A percentile compares a stretch with the other conserved stretches of the same genome.
Conservation (phyloP, 2,113 vertebrate species). For the Haemorhous mexicanus region DNA sequence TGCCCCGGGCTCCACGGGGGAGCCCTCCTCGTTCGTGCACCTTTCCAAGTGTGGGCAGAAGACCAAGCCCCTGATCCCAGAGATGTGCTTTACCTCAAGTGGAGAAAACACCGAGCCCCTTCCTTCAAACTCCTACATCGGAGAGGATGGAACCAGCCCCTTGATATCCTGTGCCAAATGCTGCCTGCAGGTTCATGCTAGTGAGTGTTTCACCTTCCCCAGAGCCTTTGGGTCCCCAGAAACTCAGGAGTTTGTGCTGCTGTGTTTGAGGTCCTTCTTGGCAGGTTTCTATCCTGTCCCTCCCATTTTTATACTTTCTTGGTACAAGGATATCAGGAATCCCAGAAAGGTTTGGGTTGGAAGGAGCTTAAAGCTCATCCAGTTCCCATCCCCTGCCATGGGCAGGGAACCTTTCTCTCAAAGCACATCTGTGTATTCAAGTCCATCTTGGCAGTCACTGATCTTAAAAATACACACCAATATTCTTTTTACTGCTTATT, state of each 20-base stretch:
- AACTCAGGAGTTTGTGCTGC: background rate
- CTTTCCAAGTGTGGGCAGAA: slow-evolving; percentile 73
- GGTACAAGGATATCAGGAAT: background rate
- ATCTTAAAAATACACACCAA: background rate
- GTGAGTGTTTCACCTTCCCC: slow-evolving; percentile 75
- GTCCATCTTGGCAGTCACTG: background rate
- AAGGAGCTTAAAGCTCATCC: background rate
- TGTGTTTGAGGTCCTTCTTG: background rate
- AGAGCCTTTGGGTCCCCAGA: background rate
- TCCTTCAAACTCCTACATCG: slow-evolving; percentile 85
- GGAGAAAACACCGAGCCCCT: slow-evolving; percentile 87
- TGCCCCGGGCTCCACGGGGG: background rate
- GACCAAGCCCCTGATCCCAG: slow-evolving; percentile 88
- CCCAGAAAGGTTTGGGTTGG: background rate
- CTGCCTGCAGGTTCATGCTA: slow-evolving; percentile 92
- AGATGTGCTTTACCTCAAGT: slow-evolving; percentile 95
- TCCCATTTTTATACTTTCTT: background rate
- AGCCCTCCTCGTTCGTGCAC: background rate
- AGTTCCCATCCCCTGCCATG: background rate
- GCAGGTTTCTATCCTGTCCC: background rate
- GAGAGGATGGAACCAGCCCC: slow-evolving; percentile 89
- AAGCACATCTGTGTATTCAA: rapidly evolving
- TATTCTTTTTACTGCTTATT: background rate
- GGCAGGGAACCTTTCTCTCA: background rate
- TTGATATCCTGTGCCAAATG: slow-evolving; percentile 88